A percentile compares a stretch with the other conserved stretches of the same genome.
Conservation (phyloP, 2,797 vertebrate species). For the Crenuchus spilurus region DNA sequence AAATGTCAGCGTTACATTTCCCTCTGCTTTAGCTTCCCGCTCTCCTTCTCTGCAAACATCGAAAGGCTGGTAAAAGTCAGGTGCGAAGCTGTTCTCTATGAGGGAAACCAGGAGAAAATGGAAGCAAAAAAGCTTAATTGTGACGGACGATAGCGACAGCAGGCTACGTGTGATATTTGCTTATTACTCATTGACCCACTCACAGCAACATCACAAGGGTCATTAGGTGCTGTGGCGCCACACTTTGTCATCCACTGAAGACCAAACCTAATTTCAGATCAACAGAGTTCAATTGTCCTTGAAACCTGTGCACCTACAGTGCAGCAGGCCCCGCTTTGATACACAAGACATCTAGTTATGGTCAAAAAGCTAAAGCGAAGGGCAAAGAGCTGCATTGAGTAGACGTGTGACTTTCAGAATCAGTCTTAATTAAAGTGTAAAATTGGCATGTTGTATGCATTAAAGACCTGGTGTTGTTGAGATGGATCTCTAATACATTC, state of each 20-base stretch:
- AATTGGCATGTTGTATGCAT: background rate
- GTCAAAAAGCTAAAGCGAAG: conserved; percentile 17
- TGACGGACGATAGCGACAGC: conserved; percentile 55
- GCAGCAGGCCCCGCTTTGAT: conserved; percentile 43
- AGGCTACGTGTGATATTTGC: conserved; percentile 60
- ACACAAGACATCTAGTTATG: conserved; percentile 49
- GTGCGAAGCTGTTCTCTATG: conserved; percentile 13
- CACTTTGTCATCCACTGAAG: conserved; percentile 57
- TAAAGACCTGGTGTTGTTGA: background rate
- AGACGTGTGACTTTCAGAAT: background rate
- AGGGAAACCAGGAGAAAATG: conserved; percentile 23
- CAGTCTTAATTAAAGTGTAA: conserved; percentile 3
- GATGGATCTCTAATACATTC: background rate
- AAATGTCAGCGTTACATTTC: too few species aligned
- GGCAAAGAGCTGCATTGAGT: background rate
- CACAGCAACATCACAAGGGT: conserved; percentile 63
- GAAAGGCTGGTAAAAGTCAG: too few species aligned
- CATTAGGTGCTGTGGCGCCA: conserved; percentile 61
- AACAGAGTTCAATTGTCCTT: conserved; percentile 67
- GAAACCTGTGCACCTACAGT: conserved; percentile 56
- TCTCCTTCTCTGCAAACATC: too few species aligned
- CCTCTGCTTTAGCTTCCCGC: too few species aligned
- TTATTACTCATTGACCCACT: conserved; percentile 65
- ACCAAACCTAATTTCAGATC: conserved; percentile 59
- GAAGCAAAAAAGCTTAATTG: conserved; percentile 53